Evolutionary conservation across 2,888 invertebrate genomes (phyloP).

Genomic region (Laothoe populi): DNA sequence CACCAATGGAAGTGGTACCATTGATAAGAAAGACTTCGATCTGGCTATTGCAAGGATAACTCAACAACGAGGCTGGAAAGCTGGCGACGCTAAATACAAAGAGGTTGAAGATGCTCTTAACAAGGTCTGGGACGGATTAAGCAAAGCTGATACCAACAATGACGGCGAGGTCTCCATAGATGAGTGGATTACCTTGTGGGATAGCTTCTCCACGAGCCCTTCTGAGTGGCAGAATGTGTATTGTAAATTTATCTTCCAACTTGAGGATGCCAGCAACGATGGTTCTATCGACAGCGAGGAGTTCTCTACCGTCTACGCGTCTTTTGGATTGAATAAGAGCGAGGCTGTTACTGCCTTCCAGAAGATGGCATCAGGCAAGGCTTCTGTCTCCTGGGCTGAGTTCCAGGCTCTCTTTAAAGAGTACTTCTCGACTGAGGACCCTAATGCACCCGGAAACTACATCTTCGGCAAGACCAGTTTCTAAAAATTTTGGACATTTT

Average conservation of each 20-base stretch:
- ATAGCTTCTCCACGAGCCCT: conserved; percentile 86
- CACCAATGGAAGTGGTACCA: conserved; percentile 94
- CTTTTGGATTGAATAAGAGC: conserved; percentile 89
- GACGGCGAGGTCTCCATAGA: conserved; percentile 89
- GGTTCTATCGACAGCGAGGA: conserved; percentile 90
- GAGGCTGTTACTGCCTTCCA: conserved; percentile 91
- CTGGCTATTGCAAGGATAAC: conserved; percentile 93
- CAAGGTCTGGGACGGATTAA: conserved; percentile 93
- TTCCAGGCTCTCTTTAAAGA: conserved; percentile 92
- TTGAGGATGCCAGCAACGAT: conserved; percentile 94
- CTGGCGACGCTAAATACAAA: conserved; percentile 89
- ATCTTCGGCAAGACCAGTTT: conserved; percentile 88
- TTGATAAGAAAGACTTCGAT: conserved; percentile 95
- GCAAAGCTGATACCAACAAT: conserved; percentile 92
- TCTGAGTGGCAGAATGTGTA: conserved; percentile 93
- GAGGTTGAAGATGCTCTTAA: conserved; percentile 90
- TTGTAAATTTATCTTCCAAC: conserved; percentile 93
- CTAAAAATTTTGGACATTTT: conserved; percentile 33
- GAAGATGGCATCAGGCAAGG: conserved; percentile 90
- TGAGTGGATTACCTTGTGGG: conserved; percentile 81
- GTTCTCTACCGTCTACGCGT: conserved; percentile 91
- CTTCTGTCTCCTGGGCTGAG: conserved; percentile 90
- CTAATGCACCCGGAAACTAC: conserved; percentile 72
- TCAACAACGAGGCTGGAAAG: conserved; percentile 90
- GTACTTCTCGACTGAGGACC: conserved; percentile 86